Evolutionary conservation across 2,888 invertebrate species (phyloP), one percentile per base, ranked within the genome.

Genomic region (Sialis fuliginosa): DNA sequence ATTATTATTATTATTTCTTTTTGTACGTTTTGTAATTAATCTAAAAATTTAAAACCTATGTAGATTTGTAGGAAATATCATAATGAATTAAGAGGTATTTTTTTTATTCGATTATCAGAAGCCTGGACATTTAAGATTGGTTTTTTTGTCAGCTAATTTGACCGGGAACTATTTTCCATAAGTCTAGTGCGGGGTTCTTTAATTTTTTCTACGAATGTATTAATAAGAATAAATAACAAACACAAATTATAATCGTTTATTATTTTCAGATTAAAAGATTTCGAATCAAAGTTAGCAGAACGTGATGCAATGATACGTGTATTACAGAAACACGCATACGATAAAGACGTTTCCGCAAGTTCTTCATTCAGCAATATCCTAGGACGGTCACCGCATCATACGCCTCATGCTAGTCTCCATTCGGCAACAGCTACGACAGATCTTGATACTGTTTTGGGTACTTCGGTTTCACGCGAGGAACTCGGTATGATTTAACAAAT

Each of bases 231-330:
- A 22, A n/a, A 48, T 48, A 9, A 39, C 41, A 31, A 7, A 22
- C 4, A 4, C 4, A 22, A 22, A 22, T 22, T 22, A 22, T 22
- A 22, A n/a, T 42, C 33, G 39, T 40, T 45, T 12, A 48, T 49
- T 48, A 31, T 45, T 57, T 54, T 30, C 53, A 81, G 81, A 59
- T 74, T 87, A 54, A 89, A 89, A 62, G 86, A 87, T 63, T 66
- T 88, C 51, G 89, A 91, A 63, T 86, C 87, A 4, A 86, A 88
- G 60, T 73, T 91, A 48, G 86, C 87, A 0, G 90, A 91, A 62
- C 78, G 83, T 48, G 90, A 92, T 60, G 89, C 89, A 1, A 87
- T 91, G 84, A 87, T 92, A 55, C 78, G 83, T 55, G 87, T 89
- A 22, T 70, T 90, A 39, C 88, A 90, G 66, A 83, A 83, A 55